Percentiles rank a stretch among this genome's conserved stretches.
These are phyloP conservation scores for Gymnorhina tibicen DNA, from an alignment of 2,113 vertebrate genomes.

Conservation along the genomic window DNA sequence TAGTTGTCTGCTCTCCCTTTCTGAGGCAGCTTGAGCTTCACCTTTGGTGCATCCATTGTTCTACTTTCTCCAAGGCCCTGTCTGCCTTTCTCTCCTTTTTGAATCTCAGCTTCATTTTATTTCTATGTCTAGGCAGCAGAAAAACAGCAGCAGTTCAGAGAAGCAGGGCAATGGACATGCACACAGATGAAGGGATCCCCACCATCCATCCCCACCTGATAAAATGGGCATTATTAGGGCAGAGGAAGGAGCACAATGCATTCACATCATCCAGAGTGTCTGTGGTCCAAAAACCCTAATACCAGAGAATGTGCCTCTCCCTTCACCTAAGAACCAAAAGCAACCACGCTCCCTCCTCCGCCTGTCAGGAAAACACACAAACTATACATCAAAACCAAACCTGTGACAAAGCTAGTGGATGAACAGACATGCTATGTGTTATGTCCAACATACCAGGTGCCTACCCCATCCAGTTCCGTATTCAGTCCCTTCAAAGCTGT, in stretches of 20 bases:
- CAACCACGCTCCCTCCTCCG: background rate
- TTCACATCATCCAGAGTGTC: background rate
- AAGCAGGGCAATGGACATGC: background rate
- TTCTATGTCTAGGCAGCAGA: background rate
- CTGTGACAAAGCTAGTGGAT: background rate
- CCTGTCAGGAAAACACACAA: background rate
- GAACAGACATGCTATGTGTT: fast-evolving
- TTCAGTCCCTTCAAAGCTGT: background rate
- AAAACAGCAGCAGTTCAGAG: background rate
- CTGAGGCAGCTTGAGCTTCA: background rate
- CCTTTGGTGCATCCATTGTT: background rate
- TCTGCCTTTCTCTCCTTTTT: background rate
- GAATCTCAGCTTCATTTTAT: background rate
- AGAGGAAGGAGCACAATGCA: background rate
- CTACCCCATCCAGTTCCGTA: background rate
- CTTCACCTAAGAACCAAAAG: background rate
- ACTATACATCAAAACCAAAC: background rate
- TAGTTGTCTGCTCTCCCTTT: background rate
- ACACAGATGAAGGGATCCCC: background rate
- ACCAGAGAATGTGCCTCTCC: background rate
- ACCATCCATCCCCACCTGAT: too few relatives aligned
- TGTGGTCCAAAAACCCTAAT: background rate
- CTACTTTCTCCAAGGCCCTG: background rate
- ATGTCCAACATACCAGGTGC: background rate
- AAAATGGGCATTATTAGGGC: background rate